Evolutionary conservation across 2,888 invertebrate species (phyloP), one percentile per base, ranked within the genome.

Genomic region (Helobdella robusta): DNA sequence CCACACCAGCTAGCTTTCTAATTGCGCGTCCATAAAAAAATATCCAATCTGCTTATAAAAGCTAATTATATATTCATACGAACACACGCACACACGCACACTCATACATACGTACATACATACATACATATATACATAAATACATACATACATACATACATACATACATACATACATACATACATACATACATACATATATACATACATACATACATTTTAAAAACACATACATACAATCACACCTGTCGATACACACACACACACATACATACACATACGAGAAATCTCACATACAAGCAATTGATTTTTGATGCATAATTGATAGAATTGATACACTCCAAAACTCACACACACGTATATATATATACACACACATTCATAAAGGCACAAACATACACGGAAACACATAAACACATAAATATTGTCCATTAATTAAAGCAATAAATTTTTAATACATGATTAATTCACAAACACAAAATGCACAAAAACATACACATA

Each of bases 231-330:
- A n/a, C 11, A 40, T 15, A 40, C n/a, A 40, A 40, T n/a, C 44
- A 15, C 11, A n/a, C 11, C 44, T 40, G 11, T 40, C 44, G n/a
- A 40, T n/a, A 40, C 44, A 40, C 44, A 40, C 44, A 40, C n/a
- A 40, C 44, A 40, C 44, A 40, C 44, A 40, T n/a, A n/a, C 44
- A 40, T n/a, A 40, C 44, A n/a, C 44, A 40, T n/a, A 40, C 44
- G 11, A n/a, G 44, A 15, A 40, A 15, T 40, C n/a, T 15, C 44
- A 40, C 44, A n/a, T 11, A 40, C 44, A n/a, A 40, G 44, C n/a
- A 40, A 40, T 11, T n/a, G 44, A 40, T 40, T 11, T n/a, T n/a
- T 15, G n/a, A 15, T 40, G n/a, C 11, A 11, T 40, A 11, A 15
- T 40, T 15, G 11, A 40, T n/a, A 40, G 11, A 40, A 11, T 15